Base-by-base conservation (phyloP, 2,113 vertebrate species). In the Silurus asotus region DNA sequence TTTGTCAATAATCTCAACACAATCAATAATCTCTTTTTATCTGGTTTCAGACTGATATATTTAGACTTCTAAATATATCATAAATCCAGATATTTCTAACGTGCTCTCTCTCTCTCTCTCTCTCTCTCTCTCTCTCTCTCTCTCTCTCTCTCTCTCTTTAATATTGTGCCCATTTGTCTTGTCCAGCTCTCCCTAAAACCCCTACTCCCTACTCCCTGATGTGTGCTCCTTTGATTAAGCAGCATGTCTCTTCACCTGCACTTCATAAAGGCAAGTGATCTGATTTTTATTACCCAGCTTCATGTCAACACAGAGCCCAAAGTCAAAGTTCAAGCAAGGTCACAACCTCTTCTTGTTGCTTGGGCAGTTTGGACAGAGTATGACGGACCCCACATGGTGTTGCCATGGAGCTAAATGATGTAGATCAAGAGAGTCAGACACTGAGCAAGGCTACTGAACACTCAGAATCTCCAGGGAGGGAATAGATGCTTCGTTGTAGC, bases 251-350 rank as follows among this genome's bases (percentile, higher is more conserved):
- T 87, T 85, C 88, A 89, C 88, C 90, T 89, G 84, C 86, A 88
- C 87, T 85, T 89, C 85, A 90, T 89, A 87, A 90, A 89, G 87
- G 81, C 67, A 84, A 75, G 74, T 83, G 49, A 87, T 80, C 83
- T 86, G 90, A 90, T 84, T 83, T 88, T 84, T 86, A 87, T 89
- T 89, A 86, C 75, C 25, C 58, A 77, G 62, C 49, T 80, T 59
- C 88, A 85, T 90, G 89, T 90, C 82, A 86, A 86, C 88, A 83
- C 81, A 70, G 59, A 67, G 70, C 59, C 48, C 53, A 65, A 72
- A 85, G 86, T 88, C 88, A 89, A 80, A 87, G 87, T 59, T 90
- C 87, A 84, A 59, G 11, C 28, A 58, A 83, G 89, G 83, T 87
- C 87, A 81, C 13, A 23, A 23, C 77, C 88, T 77, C 55, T 65